Conservation (phyloP, 2,888 invertebrate genomes). For the Onchidella celtica region DNA sequence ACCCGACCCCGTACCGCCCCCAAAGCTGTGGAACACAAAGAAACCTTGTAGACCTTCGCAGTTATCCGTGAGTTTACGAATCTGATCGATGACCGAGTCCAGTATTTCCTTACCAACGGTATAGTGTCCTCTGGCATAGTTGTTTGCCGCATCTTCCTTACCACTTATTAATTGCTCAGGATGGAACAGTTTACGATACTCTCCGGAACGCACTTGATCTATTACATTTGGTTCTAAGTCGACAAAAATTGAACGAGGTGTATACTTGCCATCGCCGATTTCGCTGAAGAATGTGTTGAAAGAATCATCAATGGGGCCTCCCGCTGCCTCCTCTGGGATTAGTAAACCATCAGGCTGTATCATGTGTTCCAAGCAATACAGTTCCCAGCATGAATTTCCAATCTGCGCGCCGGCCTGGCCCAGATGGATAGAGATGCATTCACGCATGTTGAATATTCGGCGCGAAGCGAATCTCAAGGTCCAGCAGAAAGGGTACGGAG, state of each 20-base stretch:
- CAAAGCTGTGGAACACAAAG: slow-evolving; percentile 55
- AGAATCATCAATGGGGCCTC: slow-evolving; percentile 50
- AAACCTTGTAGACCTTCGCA: slow-evolving; percentile 54
- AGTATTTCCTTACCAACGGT: slow-evolving; percentile 55
- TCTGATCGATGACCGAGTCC: slow-evolving; percentile 51
- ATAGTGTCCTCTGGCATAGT: slow-evolving; percentile 55
- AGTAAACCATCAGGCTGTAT: slow-evolving; percentile 54
- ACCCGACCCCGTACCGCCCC: slow-evolving; percentile 55
- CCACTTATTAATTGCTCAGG: slow-evolving; percentile 54
- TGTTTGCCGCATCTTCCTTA: slow-evolving; percentile 56
- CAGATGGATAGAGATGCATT: slow-evolving; percentile 55
- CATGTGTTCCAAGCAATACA: slow-evolving; percentile 55
- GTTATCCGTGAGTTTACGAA: slow-evolving; percentile 53
- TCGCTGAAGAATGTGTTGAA: slow-evolving; percentile 57
- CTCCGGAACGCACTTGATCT: slow-evolving; percentile 50
- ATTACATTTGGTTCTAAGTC: slow-evolving; percentile 53
- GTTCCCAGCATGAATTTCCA: slow-evolving; percentile 56
- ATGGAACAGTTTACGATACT: slow-evolving; percentile 53
- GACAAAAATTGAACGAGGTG: slow-evolving; percentile 53
- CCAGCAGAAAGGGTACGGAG: slow-evolving; percentile 10
- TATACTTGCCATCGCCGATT: slow-evolving; percentile 54
- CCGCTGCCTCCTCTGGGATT: slow-evolving; percentile 34
- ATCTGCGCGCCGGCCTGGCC: slow-evolving; percentile 56
- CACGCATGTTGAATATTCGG: slow-evolving; percentile 47
- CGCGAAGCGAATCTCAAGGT: slow-evolving; percentile 37